Conservation (phyloP, 2,888 invertebrate species). For the Conistra vaccinii region DNA sequence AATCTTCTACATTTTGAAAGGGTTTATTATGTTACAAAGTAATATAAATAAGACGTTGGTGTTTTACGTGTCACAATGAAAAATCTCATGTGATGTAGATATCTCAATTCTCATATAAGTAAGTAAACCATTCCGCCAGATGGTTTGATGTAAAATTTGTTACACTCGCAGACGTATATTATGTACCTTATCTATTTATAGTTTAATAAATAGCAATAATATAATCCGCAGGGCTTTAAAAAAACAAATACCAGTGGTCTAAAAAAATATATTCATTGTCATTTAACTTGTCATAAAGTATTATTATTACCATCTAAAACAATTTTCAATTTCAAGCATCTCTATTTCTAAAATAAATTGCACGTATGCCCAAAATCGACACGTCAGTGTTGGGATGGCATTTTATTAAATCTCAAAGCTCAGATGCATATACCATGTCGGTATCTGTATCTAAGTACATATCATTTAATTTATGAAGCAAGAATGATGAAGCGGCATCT, state of each 20-base stretch:
- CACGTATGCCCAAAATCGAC: not conserved
- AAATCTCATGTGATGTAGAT: conserved; percentile 40
- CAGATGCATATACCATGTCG: not conserved
- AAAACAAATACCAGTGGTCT: conserved; percentile 5
- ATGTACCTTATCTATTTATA: conserved; percentile 12
- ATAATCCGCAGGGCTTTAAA: conserved; percentile 4
- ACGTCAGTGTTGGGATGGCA: not conserved
- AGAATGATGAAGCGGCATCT: not conserved
- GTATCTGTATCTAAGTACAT: not conserved
- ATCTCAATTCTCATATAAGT: conserved; percentile 33
- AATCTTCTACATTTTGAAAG: conserved; percentile 5
- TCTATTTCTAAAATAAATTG: not conserved
- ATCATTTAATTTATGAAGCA: too few species aligned
- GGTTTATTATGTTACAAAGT: conserved; percentile 9
- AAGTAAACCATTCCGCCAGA: conserved; percentile 35
- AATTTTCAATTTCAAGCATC: not conserved
- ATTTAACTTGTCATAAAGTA: not conserved
- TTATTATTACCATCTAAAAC: conserved; percentile 6
- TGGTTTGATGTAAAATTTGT: conserved; percentile 22
- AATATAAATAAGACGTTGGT: conserved; percentile 1
- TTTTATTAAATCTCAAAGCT: not conserved
- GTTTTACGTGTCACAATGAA: conserved; percentile 15
- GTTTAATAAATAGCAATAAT: conserved; percentile 20
- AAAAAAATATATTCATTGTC: conserved; percentile 30
- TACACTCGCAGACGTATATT: conserved; percentile 13